A percentile compares a stretch with the other conserved stretches of the same genome.
Evolutionary conservation across 2,797 vertebrate genomes (phyloP).

Genomic region (Nannoperca obscura): DNA sequence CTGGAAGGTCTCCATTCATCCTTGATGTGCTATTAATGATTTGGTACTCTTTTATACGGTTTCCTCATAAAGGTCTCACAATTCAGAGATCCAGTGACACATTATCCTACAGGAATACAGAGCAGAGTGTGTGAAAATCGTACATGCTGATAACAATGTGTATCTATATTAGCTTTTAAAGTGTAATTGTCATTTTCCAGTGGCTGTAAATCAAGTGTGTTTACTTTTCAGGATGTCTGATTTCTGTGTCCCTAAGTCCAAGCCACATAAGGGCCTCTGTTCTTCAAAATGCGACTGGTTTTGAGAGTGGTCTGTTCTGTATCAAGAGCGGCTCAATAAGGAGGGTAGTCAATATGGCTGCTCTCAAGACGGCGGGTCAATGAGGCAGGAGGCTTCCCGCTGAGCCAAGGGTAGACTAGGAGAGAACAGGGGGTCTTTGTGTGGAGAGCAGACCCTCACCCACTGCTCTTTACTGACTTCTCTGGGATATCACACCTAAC

Average conservation of each 20-base stretch:
- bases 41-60: conserved; percentile 16
- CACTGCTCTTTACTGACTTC: conserved; percentile 34
- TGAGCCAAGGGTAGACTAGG: conserved; percentile 64
- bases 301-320: conserved; percentile 64
- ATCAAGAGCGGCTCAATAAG: conserved; percentile 74
- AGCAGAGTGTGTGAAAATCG: conserved; percentile 19
- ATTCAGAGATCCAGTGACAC: conserved; percentile 39
- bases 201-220: conserved; percentile 22
- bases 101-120: conserved; percentile 11
- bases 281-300: conserved; percentile 44
- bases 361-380: conserved; percentile 59
- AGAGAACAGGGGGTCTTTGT: conserved; percentile 82
- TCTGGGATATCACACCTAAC: conserved; percentile 21
- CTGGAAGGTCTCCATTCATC: conserved; percentile 55
- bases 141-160: background rate
- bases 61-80: conserved; percentile 41
- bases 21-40: conserved; percentile 34
- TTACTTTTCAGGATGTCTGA: conserved; percentile 24
- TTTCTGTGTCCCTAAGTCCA: conserved; percentile 10
- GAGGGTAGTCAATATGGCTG: conserved; percentile 70
- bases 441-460: conserved; percentile 48
- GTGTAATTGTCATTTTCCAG: background rate
- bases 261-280: conserved; percentile 63
- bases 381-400: conserved; percentile 74
- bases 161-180: background rate